A percentile compares a stretch with the other conserved stretches of the same genome.
Conservation (phyloP, 2,113 vertebrate genomes). For the Embiotoca jacksoni region DNA sequence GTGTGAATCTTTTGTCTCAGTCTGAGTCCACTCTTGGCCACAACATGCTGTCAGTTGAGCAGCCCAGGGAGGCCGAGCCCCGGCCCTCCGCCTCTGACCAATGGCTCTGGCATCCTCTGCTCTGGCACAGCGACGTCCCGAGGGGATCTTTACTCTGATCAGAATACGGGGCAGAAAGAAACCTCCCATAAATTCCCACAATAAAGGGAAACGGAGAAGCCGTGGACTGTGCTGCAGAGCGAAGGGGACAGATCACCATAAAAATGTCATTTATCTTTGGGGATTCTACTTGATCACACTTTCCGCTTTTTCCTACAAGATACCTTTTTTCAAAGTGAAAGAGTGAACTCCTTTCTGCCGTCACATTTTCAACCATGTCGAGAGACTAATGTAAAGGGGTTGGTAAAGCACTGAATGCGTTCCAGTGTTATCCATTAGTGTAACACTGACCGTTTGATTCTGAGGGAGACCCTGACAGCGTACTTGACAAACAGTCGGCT, state of each 20-base stretch:
- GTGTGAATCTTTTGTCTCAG: slow-evolving; percentile 78
- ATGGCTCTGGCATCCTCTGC: slow-evolving; percentile 76
- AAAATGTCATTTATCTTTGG: slow-evolving; percentile 70
- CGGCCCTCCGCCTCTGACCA: slow-evolving; percentile 74
- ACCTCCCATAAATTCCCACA: slow-evolving; percentile 68
- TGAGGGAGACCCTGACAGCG: slow-evolving; percentile 73
- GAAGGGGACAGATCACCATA: slow-evolving; percentile 64
- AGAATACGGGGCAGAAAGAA: slow-evolving; percentile 65
- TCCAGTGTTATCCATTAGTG: slow-evolving; percentile 65
- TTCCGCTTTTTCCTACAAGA: slow-evolving; percentile 52
- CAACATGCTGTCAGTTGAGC: slow-evolving; percentile 66
- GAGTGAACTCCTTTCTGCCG: slow-evolving; percentile 42
- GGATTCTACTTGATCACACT: slow-evolving; percentile 61
- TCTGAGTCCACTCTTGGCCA: slow-evolving; percentile 70
- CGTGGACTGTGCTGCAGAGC: slow-evolving; percentile 43
- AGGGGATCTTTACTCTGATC: slow-evolving; percentile 76
- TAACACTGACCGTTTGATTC: slow-evolving; percentile 68
- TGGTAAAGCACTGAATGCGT: slow-evolving; percentile 67
- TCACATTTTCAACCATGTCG: slow-evolving; percentile 56
- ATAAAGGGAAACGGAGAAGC: slow-evolving; percentile 59
- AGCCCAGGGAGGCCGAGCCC: slow-evolving; percentile 65
- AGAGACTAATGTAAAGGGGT: slow-evolving; percentile 46
- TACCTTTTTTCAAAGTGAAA: slow-evolving; percentile 56
- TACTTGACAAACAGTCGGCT: slow-evolving; percentile 74
- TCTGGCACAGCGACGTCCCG: slow-evolving; percentile 65